phyloP scores from a whole-genome alignment of 2,888 invertebrate species.

The Adela reaumurella region DNA sequence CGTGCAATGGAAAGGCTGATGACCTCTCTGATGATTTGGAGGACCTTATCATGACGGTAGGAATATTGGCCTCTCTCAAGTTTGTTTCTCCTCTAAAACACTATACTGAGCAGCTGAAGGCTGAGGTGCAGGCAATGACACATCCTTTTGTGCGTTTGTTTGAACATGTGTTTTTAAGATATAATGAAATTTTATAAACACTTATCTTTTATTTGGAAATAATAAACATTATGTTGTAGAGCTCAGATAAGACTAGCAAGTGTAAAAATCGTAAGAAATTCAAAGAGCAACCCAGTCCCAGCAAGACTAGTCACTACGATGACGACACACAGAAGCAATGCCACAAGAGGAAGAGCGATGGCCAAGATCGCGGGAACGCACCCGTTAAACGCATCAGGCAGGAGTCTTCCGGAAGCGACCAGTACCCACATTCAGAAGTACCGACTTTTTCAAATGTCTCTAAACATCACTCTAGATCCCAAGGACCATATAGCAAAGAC shows the following conservation, averaged over 20 bases:
- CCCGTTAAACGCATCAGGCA: background rate
- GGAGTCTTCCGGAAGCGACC: background rate
- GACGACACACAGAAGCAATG: background rate
- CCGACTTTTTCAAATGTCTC: background rate
- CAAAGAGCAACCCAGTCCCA: background rate
- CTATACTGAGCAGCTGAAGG: no score
- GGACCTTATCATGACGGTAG: no score
- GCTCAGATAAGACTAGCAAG: background rate
- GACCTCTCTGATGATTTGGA: no score
- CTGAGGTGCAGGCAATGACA: no score
- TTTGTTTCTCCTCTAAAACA: no score
- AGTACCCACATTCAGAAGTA: background rate
- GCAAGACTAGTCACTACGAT: background rate
- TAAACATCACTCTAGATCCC: background rate
- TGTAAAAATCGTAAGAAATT: background rate
- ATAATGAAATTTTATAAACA: no score
- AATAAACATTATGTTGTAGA: background rate
- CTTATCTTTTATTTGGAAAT: no score
- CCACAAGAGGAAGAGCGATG: background rate
- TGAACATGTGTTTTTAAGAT: no score
- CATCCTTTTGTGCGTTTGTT: no score
- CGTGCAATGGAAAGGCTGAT: no score
- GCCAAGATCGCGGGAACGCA: background rate
- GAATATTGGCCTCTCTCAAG: no score
- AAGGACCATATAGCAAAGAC: background rate